A percentile compares a stretch with the other conserved stretches of the same genome.
phyloP scores from a whole-genome alignment of 2,797 vertebrate genomes.

The Lycodopsis pacificus region DNA sequence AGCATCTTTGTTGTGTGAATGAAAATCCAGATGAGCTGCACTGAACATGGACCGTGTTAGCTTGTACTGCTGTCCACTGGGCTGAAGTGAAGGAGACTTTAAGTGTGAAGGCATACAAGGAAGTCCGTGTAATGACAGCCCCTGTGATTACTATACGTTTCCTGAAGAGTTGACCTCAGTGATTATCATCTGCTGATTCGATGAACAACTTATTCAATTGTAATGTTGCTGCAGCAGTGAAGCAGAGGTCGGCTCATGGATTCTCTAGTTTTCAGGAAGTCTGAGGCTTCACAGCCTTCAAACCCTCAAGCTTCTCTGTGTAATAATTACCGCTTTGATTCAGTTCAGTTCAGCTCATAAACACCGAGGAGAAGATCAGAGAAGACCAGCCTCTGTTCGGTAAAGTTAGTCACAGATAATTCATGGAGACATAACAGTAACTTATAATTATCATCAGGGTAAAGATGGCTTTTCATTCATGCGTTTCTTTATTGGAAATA shows the following conservation, averaged over 20 bases:
- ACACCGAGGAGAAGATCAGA: neutral
- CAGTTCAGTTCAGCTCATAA: neutral
- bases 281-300: neutral
- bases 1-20: neutral
- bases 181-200: neutral
- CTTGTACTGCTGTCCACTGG: neutral
- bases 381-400: neutral
- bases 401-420: neutral
- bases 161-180: neutral
- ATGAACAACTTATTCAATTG: neutral
- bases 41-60: neutral
- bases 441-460: neutral
- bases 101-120: neutral
- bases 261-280: slow-evolving; percentile 11
- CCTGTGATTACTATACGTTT: neutral
- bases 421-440: neutral
- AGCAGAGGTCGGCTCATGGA: neutral
- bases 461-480: neutral
- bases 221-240: neutral
- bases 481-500: neutral
- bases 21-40: neutral
- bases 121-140: neutral
- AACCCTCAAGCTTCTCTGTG: neutral
- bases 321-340: neutral
- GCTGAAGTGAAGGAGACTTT: neutral